Evolutionary conservation across 2,888 invertebrate species (phyloP), one percentile per base, ranked within the genome.

Genomic region (Notocelia uddmanniana): DNA sequence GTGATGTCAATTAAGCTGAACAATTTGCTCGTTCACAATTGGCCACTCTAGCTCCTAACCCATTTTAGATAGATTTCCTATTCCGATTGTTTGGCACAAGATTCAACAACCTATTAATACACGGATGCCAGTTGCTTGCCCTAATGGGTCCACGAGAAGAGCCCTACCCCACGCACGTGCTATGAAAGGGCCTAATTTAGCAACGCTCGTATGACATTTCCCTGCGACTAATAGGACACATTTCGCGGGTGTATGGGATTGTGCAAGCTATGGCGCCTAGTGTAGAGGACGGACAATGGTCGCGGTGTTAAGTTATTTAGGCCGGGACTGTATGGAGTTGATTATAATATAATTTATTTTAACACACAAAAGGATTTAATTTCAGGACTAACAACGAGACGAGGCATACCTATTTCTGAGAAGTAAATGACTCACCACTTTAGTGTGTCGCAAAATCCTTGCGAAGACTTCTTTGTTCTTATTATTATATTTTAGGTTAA

Each of bases 211-310:
- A 83, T 85, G 84, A 85, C 85, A 85, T 86, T 85, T 84, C 83
- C 86, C 86, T 82, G 81, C 83, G 75, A 79, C 88, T 89, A 90
- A 88, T 89, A 88, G 85, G 90, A 89, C 88, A 86, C 87, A 88
- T 89, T 87, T 89, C 85, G 83, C 79, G 81, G 34, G 69, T 79
- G 81, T 81, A 81, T 75, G 79, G 84, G 84, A 85, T 88, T 87
- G 86, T 85, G 84, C 81, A 81, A 82, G 80, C 82, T 75, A 70
- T 82, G 86, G 89, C 88, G 86, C 88, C 89, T 83, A 83, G 80
- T 82, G 74, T 81, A 83, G 84, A 82, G 82, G 85, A 87, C 87
- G 81, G 82, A 89, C 89, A 90, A 90, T 89, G 86, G 86, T 78
- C 73, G 76, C 76, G 74, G 80, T 83, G 84, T 85, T 85, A 82